A percentile compares a stretch with the other conserved stretches of the same genome.
Evolutionary conservation across 2,797 vertebrate genomes (phyloP).

Genomic region (Silurus lanzhouensis): DNA sequence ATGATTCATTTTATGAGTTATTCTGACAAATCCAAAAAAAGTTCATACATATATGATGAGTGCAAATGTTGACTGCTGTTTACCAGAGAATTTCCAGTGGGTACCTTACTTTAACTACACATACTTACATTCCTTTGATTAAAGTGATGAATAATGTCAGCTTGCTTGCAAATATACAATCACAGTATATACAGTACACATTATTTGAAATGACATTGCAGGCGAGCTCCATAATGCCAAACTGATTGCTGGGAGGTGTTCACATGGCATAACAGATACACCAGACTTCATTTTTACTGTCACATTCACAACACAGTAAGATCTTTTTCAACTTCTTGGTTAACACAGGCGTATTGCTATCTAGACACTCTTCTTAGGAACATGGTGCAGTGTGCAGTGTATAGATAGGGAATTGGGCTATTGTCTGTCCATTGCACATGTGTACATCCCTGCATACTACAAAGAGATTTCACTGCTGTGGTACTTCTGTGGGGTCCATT

Average conservation of each 20-base stretch:
- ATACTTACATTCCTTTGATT: too few relatives aligned
- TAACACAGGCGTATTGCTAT: neutral
- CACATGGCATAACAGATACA: conserved; percentile 55
- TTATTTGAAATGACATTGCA: neutral
- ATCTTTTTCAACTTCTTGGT: neutral
- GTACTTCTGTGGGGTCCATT: neutral
- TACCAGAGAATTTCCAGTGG: too few relatives aligned
- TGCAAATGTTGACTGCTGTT: too few relatives aligned
- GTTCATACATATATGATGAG: too few relatives aligned
- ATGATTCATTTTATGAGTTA: too few relatives aligned
- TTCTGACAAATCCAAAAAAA: too few relatives aligned
- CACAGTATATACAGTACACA: too few relatives aligned
- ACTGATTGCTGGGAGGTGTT: conserved; percentile 54
- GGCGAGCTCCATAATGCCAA: conserved; percentile 31
- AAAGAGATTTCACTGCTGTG: neutral
- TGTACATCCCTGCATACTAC: neutral
- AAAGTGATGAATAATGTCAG: too few relatives aligned
- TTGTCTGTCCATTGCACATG: too few relatives aligned
- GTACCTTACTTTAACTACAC: too few relatives aligned
- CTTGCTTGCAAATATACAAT: too few relatives aligned
- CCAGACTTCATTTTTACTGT: conserved; percentile 51
- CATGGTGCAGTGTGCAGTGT: neutral
- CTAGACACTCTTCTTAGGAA: neutral
- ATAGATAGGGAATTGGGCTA: neutral
- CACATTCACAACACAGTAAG: conserved; percentile 61